A percentile compares a stretch with the other conserved stretches of the same genome.
These are phyloP conservation scores for Rhinella marina DNA, from an alignment of 2,797 vertebrate species.

Conservation along the genomic window DNA sequence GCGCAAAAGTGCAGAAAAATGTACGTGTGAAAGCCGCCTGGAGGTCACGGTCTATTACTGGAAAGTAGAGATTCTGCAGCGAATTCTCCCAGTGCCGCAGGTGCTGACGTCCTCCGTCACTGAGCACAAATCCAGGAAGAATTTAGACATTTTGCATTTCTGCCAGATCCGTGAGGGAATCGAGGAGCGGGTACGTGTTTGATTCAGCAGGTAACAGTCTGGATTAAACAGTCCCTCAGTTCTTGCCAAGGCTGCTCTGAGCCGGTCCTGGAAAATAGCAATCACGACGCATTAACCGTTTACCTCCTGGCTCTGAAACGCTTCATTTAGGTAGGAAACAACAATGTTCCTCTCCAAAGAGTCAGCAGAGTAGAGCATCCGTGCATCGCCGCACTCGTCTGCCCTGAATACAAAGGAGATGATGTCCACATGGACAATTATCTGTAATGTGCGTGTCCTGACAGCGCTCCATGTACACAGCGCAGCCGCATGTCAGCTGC, in stretches of 20 bases:
- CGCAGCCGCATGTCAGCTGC: constrained; percentile 31
- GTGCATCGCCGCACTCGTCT: constrained; percentile 2
- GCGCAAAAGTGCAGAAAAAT: no score
- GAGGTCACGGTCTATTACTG: not conserved
- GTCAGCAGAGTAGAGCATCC: constrained; percentile 1
- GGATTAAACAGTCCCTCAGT: constrained; percentile 11
- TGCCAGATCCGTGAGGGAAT: not conserved
- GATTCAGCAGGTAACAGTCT: constrained; percentile 19
- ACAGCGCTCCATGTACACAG: constrained; percentile 34
- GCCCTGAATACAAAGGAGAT: constrained; percentile 28
- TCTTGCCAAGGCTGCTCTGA: not conserved
- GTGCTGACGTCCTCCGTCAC: not conserved
- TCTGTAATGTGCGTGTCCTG: constrained; percentile 43
- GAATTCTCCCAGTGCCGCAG: no score
- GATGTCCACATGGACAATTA: constrained; percentile 42
- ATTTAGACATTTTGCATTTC: not conserved
- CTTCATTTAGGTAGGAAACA: not conserved
- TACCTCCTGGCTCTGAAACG: constrained; percentile 1
- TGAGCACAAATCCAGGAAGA: not conserved
- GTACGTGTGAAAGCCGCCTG: no score
- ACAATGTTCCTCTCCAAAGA: not conserved
- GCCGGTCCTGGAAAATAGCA: not conserved
- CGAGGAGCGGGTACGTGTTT: not conserved
- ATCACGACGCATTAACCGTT: constrained; percentile 21
- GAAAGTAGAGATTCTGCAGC: no score